A percentile compares a stretch with the other conserved stretches of the same genome.
Evolutionary conservation across 2,797 vertebrate species (phyloP).

Genomic region (Halcyon leucocephala): DNA sequence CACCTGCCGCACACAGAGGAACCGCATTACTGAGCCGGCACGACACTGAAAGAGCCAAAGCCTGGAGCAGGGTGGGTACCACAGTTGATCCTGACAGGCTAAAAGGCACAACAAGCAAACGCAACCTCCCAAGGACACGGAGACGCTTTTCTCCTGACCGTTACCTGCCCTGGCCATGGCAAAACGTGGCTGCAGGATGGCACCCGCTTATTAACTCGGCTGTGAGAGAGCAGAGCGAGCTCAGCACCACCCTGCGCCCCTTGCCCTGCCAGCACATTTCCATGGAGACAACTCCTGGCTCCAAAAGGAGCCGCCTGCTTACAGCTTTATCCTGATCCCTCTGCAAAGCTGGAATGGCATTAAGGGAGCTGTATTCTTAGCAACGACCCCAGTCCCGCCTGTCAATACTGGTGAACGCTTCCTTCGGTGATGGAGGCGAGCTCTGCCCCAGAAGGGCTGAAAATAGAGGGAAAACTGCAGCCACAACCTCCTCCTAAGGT

Average conservation of each 20-base stretch:
- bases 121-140: not conserved
- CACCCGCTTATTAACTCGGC: not conserved
- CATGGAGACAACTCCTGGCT: conserved; percentile 23
- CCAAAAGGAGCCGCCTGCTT: not conserved
- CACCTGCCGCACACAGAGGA: not conserved
- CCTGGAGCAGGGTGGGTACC: not conserved
- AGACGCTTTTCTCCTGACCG: too few relatives aligned
- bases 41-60: not conserved
- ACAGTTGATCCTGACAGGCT: rapidly evolving
- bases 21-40: rapidly evolving
- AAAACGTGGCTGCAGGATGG: not conserved
- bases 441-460: not conserved
- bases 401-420: not conserved
- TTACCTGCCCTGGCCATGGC: not conserved
- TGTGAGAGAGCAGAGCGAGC: not conserved
- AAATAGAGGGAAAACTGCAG: not conserved
- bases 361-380: not conserved
- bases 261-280: not conserved
- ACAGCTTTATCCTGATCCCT: conserved; percentile 22
- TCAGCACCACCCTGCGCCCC: not conserved
- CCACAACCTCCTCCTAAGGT: rapidly evolving
- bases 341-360: not conserved
- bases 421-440: not conserved
- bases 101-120: not conserved
- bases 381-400: not conserved